A percentile compares a stretch with the other conserved stretches of the same genome.
These are phyloP conservation scores for Rhadina sibilatrix DNA, from an alignment of 2,113 vertebrate genomes.

Conservation along the genomic window DNA sequence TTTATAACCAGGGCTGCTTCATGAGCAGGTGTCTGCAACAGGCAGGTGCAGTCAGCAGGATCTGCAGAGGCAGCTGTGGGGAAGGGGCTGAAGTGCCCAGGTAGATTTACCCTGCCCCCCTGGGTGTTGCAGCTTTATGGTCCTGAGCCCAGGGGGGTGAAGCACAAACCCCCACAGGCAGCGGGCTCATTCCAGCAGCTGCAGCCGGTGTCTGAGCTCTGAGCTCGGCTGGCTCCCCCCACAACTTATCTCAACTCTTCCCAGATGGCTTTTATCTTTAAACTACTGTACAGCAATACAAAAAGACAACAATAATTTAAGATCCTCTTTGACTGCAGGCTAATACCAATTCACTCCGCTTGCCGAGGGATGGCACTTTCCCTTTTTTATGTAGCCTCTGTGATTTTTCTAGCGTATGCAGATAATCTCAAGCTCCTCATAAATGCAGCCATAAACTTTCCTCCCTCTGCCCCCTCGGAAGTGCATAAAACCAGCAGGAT, in stretches of 20 bases:
- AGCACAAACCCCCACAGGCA: background rate
- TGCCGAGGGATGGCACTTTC: slow-evolving; percentile 14
- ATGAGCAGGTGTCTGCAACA: background rate
- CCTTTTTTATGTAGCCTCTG: background rate
- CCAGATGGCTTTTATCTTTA: slow-evolving; percentile 58
- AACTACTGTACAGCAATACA: slow-evolving; percentile 25
- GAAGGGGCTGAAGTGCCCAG: background rate
- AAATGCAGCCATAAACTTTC: slow-evolving; percentile 33
- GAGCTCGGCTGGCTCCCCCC: background rate
- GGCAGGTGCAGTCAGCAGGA: background rate
- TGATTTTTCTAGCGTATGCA: slow-evolving; percentile 40
- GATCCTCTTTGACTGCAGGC: slow-evolving; percentile 49
- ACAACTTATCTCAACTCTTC: slow-evolving; percentile 38
- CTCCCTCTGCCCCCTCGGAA: background rate
- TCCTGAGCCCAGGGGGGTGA: background rate
- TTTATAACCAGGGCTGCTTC: background rate
- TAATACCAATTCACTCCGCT: background rate
- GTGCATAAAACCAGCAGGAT: slow-evolving; percentile 12
- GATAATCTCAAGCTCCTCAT: slow-evolving; percentile 50
- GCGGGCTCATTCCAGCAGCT: background rate
- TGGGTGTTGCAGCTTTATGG: background rate
- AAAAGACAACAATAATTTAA: slow-evolving; percentile 51
- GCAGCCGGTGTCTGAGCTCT: background rate
- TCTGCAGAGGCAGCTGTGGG: background rate
- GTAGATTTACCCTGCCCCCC: background rate